Conservation (phyloP, 2,888 invertebrate species). For the Argyresthia albistria region DNA sequence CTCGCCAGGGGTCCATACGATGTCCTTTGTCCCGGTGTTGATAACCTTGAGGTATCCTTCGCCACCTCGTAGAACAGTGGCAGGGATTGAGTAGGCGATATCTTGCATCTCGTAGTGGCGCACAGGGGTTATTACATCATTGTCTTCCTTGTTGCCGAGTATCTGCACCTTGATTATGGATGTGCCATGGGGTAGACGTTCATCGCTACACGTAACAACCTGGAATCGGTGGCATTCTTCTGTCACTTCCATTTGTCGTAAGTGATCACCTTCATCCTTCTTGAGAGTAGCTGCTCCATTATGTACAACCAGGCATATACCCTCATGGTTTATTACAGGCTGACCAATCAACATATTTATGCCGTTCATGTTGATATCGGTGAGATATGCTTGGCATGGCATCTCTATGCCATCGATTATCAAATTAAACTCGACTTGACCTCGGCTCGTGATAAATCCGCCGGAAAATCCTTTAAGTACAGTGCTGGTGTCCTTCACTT, state of each 20-base stretch:
- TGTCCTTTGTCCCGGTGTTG: not conserved
- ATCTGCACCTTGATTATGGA: not conserved
- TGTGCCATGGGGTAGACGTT: not conserved
- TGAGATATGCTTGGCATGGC: not conserved
- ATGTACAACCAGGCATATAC: not conserved
- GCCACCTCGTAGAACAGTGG: not conserved
- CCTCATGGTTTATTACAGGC: slow-evolving; percentile 2
- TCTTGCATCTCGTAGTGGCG: slow-evolving; percentile 1
- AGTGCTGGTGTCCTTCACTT: slow-evolving; percentile 4
- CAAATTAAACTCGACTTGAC: slow-evolving; percentile 7
- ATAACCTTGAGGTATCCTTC: slow-evolving; percentile 2
- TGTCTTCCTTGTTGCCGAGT: not conserved
- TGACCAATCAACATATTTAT: slow-evolving; percentile 1
- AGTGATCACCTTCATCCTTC: too few species aligned
- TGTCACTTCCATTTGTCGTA: too few species aligned
- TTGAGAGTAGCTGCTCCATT: not conserved
- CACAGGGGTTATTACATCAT: not conserved
- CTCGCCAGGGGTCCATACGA: not conserved
- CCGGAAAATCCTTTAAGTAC: slow-evolving; percentile 1
- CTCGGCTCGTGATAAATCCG: not conserved
- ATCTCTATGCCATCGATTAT: not conserved
- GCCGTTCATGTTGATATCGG: slow-evolving; percentile 1
- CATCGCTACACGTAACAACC: not conserved
- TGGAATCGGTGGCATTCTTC: not conserved
- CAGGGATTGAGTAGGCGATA: slow-evolving; percentile 1